Evolutionary conservation across 2,113 vertebrate species (phyloP).

Genomic region (Regulus satrapa): DNA sequence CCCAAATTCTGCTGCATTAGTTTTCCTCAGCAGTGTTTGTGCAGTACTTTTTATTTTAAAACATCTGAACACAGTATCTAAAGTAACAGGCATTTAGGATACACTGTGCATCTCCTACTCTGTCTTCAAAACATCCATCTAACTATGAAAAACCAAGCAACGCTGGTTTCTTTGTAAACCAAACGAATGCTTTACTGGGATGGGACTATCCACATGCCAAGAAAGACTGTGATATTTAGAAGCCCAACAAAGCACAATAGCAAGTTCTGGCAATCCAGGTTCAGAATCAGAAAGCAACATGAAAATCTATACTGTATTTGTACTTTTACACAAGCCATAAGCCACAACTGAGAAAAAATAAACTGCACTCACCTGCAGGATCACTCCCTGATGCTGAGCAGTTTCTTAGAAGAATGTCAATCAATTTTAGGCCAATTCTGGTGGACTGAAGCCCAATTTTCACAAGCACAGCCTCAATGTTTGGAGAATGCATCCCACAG

Average conservation of each 20-base stretch:
- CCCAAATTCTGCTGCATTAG: background rate
- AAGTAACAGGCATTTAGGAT: accelerated
- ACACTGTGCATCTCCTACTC: too few species aligned
- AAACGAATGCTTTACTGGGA: background rate
- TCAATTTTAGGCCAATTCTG: slow-evolving; percentile 92
- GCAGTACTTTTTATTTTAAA: background rate
- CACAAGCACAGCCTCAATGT: slow-evolving; percentile 96
- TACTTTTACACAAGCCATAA: background rate
- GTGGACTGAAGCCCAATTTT: slow-evolving; percentile 98
- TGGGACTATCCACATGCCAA: background rate
- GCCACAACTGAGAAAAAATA: background rate
- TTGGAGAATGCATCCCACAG: slow-evolving; percentile 98
- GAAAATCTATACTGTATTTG: background rate
- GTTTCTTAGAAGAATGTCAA: slow-evolving; percentile 96
- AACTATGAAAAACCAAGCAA: background rate
- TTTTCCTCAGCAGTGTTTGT: background rate
- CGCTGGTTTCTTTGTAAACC: too few species aligned
- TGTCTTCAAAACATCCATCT: background rate
- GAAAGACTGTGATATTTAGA: background rate
- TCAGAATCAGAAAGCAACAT: background rate
- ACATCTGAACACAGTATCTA: background rate
- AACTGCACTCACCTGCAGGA: slow-evolving; percentile 82
- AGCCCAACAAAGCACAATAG: background rate
- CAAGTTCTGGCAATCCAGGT: background rate
- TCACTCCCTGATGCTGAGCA: slow-evolving; percentile 95